These are phyloP conservation scores for Todiramphus chloris DNA, from an alignment of 2,113 vertebrate species.

Conservation along the genomic window DNA sequence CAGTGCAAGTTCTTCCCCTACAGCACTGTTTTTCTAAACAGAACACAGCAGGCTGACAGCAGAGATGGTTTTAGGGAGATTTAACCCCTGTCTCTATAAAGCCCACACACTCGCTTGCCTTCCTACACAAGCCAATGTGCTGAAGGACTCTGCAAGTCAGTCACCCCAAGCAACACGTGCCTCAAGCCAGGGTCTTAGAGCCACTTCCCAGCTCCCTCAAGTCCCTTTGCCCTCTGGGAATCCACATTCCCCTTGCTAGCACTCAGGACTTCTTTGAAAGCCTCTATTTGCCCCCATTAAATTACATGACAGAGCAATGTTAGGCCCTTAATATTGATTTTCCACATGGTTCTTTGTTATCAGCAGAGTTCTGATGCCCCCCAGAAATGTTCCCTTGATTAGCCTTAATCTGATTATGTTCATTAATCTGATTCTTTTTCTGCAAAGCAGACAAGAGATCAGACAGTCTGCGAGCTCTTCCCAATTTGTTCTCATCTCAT, in stretches of 20 bases:
- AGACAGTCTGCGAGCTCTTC: slow-evolving; percentile 17
- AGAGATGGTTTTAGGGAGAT: background rate
- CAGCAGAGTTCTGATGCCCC: slow-evolving; percentile 24
- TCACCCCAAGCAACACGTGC: background rate
- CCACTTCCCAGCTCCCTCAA: background rate
- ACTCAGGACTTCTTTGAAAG: background rate
- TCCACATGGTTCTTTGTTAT: background rate
- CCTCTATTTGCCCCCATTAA: background rate
- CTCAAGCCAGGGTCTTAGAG: background rate
- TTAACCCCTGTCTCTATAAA: background rate
- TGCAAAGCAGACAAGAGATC: slow-evolving; percentile 35
- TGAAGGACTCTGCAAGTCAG: background rate
- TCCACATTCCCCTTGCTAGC: background rate
- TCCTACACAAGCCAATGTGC: background rate
- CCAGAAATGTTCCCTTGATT: slow-evolving; percentile 14
- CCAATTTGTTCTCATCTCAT: background rate
- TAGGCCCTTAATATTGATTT: background rate
- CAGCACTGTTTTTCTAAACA: background rate
- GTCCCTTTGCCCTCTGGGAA: background rate
- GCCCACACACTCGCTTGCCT: background rate
- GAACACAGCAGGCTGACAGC: background rate
- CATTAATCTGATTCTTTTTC: slow-evolving; percentile 52
- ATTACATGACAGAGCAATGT: background rate
- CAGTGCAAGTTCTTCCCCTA: rapidly evolving
- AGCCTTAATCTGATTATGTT: slow-evolving; percentile 11